Evolutionary conservation across 2,888 invertebrate genomes (phyloP), one percentile per base, ranked within the genome.

Genomic region (Furcula furcula): DNA sequence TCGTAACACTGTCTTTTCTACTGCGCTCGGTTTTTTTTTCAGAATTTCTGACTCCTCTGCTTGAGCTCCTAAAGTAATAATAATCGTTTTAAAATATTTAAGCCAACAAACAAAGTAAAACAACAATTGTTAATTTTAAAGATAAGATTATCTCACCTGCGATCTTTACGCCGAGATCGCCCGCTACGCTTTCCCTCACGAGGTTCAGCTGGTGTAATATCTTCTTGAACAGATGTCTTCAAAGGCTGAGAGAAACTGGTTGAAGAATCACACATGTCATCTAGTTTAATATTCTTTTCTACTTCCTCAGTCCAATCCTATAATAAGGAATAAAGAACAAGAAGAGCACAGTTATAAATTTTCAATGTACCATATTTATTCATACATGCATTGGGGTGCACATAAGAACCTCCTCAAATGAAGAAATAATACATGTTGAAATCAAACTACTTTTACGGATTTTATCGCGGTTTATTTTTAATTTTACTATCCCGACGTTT

Each of bases 241-340:
- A 67, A 34, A 46, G 59, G 76, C 63, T 75, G 78, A 13, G 76
- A 73, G 55, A 85, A 86, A 62, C 80, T 79, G 4, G 71, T 69
- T 11, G 80, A 71, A 9, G 83, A 65, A 42, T 85, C 82, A 58
- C 73, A 70, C 43, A 76, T 48, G 28, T 87, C 87, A 54, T 87
- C 88, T 11, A 88, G 52, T 61, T 84, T 84, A 31, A 83, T 84
- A 42, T 85, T 81, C 45, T 85, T 87, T 48, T 89, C 89, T 5
- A 88, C 86, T 72, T 89, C 89, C 47, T 89, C 88, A 39, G 81
- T 87, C 89, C 89, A 89, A 58, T 89, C 89, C 89, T 89, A 40
- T 10, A 56, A 55, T 30, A 37, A n/a, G n/a, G n/a, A n/a, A n/a
- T n/a, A n/a, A n/a, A n/a, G n/a, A n/a, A n/a, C n/a, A n/a, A n/a